Conservation (phyloP, 2,797 vertebrate species). For the Macropus fuliginosus region DNA sequence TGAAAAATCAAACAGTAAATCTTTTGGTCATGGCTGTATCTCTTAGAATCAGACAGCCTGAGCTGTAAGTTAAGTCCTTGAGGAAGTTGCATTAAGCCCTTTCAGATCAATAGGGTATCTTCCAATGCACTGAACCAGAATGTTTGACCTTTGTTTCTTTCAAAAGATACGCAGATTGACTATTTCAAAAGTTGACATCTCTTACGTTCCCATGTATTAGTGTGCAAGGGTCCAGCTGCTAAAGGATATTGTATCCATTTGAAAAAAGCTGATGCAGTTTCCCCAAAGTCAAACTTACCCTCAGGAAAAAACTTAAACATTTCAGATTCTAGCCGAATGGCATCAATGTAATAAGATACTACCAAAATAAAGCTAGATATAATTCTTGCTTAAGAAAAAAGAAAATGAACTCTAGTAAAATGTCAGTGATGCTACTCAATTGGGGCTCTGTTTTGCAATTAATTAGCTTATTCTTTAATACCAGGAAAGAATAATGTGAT, state of each 20-base stretch:
- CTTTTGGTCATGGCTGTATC: background rate
- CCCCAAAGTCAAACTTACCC: background rate
- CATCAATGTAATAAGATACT: background rate
- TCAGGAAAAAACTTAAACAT: background rate
- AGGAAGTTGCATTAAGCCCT: conserved; percentile 21
- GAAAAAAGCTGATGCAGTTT: conserved; percentile 14
- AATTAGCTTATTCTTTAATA: background rate
- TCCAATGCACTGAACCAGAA: background rate
- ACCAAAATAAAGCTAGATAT: conserved; percentile 11
- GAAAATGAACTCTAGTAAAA: conserved; percentile 10
- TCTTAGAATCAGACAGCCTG: background rate
- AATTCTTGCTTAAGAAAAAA: background rate
- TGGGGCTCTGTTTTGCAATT: conserved; percentile 7
- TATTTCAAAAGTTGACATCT: background rate
- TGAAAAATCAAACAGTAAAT: background rate
- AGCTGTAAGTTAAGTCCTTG: background rate
- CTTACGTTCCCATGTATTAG: conserved; percentile 3
- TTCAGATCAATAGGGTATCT: background rate
- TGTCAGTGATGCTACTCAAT: background rate
- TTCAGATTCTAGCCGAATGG: background rate
- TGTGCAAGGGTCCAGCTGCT: background rate
- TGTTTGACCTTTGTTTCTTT: background rate
- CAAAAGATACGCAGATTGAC: background rate
- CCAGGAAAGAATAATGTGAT: conserved; percentile 3
- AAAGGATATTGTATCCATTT: conserved; percentile 1